phyloP scores from a whole-genome alignment of 2,888 invertebrate species.

The Drosophila lacicola region DNA sequence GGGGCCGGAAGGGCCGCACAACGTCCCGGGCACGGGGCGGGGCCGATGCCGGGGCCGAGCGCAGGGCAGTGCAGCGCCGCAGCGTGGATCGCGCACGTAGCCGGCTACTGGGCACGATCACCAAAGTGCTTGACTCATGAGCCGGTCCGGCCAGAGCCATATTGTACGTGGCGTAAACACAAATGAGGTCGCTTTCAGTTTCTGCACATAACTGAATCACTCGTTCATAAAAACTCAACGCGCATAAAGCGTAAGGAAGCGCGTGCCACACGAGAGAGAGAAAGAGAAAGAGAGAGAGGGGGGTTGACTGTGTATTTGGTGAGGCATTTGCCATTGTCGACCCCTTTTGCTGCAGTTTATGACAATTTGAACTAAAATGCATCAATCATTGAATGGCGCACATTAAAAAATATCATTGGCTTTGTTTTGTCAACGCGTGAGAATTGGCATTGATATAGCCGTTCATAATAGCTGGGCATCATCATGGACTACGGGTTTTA shows the following conservation, averaged over 20 bases:
- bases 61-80: conserved; percentile 7
- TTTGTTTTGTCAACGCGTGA: conserved; percentile 46
- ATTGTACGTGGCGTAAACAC: conserved; percentile 34
- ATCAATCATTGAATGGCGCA: conserved; percentile 56
- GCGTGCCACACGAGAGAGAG: conserved; percentile 39
- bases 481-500: conserved; percentile 12
- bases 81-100: conserved; percentile 45
- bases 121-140: conserved; percentile 50
- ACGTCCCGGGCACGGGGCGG: not conserved
- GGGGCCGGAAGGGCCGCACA: conserved; percentile 43
- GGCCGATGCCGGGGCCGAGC: not conserved
- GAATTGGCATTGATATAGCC: conserved; percentile 58
- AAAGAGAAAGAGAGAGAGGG: not conserved
- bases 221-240: conserved; percentile 38
- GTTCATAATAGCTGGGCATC: conserved; percentile 39
- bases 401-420: conserved; percentile 30
- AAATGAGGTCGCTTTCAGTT: conserved; percentile 60
- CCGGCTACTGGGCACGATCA: conserved; percentile 63
- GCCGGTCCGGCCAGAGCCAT: conserved; percentile 23
- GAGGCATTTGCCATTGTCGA: conserved; percentile 40
- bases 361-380: conserved; percentile 65
- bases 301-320: not conserved
- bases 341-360: conserved; percentile 47
- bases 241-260: conserved; percentile 39
- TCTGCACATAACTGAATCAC: conserved; percentile 65